Evolutionary conservation across 2,113 vertebrate species (phyloP).

Genomic region (Sporophila hypoxantha): DNA sequence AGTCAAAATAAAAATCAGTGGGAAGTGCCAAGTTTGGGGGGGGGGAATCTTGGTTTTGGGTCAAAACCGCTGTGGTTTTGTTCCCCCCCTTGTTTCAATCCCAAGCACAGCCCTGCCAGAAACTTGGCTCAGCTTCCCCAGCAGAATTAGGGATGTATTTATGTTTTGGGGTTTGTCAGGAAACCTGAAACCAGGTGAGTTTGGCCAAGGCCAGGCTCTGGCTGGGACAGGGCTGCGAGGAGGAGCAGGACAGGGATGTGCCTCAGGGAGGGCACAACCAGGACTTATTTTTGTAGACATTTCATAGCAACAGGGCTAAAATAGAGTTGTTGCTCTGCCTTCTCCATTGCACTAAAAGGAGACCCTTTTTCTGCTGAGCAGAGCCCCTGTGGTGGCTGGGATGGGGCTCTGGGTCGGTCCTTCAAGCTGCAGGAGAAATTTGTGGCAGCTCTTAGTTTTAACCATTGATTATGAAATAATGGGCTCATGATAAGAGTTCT

Average conservation of each 20-base stretch:
- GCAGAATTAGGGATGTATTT: neutral
- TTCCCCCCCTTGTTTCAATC: neutral
- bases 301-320: neutral
- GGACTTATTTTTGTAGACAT: neutral
- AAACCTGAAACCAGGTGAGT: slow-evolving; percentile 23
- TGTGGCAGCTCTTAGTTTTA: neutral
- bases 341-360: neutral
- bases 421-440: neutral
- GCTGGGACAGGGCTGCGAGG: neutral
- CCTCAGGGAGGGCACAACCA: neutral
- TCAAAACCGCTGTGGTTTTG: neutral
- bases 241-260: neutral
- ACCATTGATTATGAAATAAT: neutral
- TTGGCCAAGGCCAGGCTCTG: neutral
- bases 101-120: neutral
- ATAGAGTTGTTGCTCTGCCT: neutral
- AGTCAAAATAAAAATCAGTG: neutral
- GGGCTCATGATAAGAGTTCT: neutral
- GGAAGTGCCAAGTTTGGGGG: neutral
- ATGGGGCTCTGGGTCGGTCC: neutral
- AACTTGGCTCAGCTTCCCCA: neutral
- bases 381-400: neutral
- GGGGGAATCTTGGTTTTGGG: neutral
- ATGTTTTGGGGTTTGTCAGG: neutral
- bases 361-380: neutral